phyloP scores from a whole-genome alignment of 2,888 invertebrate species.

The Stratiomys singularior region DNA sequence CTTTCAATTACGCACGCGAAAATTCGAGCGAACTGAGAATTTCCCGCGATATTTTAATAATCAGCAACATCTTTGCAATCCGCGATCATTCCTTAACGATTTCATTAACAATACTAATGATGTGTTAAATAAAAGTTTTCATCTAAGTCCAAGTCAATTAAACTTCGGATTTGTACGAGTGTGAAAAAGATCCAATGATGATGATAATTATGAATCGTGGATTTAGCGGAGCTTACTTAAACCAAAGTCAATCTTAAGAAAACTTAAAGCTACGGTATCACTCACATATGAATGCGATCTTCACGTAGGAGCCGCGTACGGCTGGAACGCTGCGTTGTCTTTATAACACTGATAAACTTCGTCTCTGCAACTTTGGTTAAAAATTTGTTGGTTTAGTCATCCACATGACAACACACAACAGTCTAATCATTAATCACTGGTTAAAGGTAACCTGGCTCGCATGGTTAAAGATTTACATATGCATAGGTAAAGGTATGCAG shows the following conservation, averaged over 20 bases:
- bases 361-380: neutral
- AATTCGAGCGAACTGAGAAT: no score
- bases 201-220: conserved; percentile 4
- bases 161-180: neutral
- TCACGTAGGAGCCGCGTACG: neutral
- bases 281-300: neutral
- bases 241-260: neutral
- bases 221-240: conserved; percentile 1
- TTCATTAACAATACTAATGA: conserved; percentile 44
- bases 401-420: neutral
- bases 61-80: neutral
- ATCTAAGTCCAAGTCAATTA: conserved; percentile 24
- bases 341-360: neutral
- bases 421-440: neutral
- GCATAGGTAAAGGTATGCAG: no score
- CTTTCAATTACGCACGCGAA: neutral
- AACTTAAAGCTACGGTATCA: conserved; percentile 4
- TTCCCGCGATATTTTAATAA: no score
- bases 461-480: neutral
- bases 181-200: conserved; percentile 13
- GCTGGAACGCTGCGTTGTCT: neutral
- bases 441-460: neutral
- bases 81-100: conserved; percentile 24
- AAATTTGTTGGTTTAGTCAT: conserved; percentile 7
- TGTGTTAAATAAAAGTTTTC: conserved; percentile 39